Evolutionary conservation across 1,140 invertebrate genomes (phyloP).

Genomic region (Akabosia matsudoensis): DNA sequence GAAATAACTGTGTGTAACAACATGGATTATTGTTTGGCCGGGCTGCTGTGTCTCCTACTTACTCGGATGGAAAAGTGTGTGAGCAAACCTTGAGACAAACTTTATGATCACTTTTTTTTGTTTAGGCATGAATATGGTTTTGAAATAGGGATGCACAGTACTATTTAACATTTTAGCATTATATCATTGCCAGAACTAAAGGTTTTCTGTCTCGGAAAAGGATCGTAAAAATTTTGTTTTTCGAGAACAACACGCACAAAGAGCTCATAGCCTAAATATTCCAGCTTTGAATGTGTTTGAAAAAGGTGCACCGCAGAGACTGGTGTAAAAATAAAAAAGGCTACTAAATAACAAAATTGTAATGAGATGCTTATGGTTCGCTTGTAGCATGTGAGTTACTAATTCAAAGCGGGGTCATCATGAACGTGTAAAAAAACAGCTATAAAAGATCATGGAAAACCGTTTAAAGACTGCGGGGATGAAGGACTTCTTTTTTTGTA

Average conservation of each 20-base stretch:
- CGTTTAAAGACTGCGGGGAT: no score
- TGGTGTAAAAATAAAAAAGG: no score
- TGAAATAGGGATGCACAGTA: background rate
- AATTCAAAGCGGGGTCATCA: no score
- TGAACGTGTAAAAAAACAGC: no score
- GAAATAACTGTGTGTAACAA: background rate
- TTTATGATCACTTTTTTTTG: slow-evolving; percentile 1
- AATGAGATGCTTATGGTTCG: no score
- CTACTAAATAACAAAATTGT: no score
- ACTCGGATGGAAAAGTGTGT: background rate
- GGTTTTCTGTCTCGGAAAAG: slow-evolving; percentile 3
- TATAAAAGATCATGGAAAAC: no score
- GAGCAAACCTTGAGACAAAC: slow-evolving; percentile 13
- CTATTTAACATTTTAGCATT: background rate
- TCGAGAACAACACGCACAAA: background rate
- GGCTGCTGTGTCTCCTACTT: background rate
- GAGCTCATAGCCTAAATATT: no score
- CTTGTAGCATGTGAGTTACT: no score
- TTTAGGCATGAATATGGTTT: background rate
- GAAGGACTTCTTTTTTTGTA: no score
- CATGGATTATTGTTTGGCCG: background rate
- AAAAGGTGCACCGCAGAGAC: no score
- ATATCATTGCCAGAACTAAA: background rate
- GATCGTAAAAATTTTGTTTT: slow-evolving; percentile 13
- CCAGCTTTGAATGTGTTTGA: no score